Conservation (phyloP, 2,113 vertebrate genomes). For the Rhegmatorhina hoffmannsi region DNA sequence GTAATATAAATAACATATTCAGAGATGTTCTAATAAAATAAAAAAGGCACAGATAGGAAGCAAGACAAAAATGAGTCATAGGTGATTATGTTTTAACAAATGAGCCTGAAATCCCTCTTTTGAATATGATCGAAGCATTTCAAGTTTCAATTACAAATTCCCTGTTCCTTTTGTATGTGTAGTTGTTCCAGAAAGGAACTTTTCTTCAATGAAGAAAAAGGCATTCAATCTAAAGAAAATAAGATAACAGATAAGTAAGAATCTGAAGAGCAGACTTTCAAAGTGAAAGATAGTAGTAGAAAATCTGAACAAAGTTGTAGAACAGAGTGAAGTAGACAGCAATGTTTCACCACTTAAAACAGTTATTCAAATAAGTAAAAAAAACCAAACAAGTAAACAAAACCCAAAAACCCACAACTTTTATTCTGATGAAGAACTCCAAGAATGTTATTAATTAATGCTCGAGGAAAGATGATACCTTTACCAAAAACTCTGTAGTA, state of each 20-base stretch:
- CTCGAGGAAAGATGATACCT: neutral
- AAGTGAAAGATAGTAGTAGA: neutral
- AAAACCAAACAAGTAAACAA: neutral
- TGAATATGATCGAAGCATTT: neutral
- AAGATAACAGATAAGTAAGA: neutral
- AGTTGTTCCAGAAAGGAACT: neutral
- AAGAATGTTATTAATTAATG: neutral
- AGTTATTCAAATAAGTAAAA: neutral
- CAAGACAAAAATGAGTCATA: neutral
- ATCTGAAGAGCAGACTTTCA: neutral
- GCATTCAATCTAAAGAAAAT: neutral
- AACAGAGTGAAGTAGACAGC: neutral
- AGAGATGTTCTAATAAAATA: neutral
- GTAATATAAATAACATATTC: neutral
- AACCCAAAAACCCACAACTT: neutral
- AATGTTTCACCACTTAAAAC: neutral
- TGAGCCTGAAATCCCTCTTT: neutral
- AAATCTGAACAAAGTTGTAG: neutral
- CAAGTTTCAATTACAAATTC: neutral
- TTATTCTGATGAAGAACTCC: neutral
- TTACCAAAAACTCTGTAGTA: neutral
- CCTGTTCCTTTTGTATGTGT: neutral
- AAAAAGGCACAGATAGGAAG: neutral
- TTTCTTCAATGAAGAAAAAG: neutral
- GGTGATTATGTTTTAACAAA: neutral